phyloP scores from a whole-genome alignment of 2,888 invertebrate species.

The Epirrhoe alternata region DNA sequence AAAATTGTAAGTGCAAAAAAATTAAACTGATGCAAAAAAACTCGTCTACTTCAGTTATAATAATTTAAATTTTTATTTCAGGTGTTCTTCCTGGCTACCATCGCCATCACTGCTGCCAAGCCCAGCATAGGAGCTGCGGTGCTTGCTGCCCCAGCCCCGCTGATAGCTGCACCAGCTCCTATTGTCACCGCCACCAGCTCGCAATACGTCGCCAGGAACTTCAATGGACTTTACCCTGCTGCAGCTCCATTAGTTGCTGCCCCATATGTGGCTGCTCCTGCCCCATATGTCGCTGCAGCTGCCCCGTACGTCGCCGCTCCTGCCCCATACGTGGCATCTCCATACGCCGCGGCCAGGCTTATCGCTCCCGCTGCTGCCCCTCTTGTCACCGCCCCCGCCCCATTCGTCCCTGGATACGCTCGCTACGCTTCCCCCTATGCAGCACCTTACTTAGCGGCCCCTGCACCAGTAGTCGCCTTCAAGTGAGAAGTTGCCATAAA shows the following conservation, averaged over 20 bases:
- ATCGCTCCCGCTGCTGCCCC: constrained; percentile 52
- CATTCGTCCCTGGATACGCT: constrained; percentile 41
- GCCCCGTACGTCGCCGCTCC: constrained; percentile 58
- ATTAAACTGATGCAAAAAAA: neutral
- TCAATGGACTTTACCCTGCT: constrained; percentile 60
- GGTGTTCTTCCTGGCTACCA: constrained; percentile 68
- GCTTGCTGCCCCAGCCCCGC: constrained; percentile 75
- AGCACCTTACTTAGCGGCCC: constrained; percentile 62
- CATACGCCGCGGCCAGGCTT: constrained; percentile 48
- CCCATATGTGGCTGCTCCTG: constrained; percentile 63
- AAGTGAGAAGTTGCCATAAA: constrained; percentile 54
- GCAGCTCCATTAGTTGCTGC: constrained; percentile 81
- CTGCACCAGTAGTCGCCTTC: constrained; percentile 68
- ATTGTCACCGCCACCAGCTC: constrained; percentile 67
- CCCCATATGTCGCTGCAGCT: constrained; percentile 57
- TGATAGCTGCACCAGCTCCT: constrained; percentile 62
- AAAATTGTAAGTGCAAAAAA: constrained; percentile 64
- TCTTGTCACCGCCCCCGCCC: constrained; percentile 47
- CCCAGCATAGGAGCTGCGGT: constrained; percentile 69
- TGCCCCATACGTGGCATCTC: constrained; percentile 71
- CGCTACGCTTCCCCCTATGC: constrained; percentile 47
- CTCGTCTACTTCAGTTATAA: neutral
- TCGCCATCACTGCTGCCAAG: constrained; percentile 67
- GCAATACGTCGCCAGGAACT: constrained; percentile 54
- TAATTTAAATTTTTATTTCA: constrained; percentile 48